Evolutionary conservation across 2,888 invertebrate species (phyloP).

Genomic region (Hecatera dysodea): DNA sequence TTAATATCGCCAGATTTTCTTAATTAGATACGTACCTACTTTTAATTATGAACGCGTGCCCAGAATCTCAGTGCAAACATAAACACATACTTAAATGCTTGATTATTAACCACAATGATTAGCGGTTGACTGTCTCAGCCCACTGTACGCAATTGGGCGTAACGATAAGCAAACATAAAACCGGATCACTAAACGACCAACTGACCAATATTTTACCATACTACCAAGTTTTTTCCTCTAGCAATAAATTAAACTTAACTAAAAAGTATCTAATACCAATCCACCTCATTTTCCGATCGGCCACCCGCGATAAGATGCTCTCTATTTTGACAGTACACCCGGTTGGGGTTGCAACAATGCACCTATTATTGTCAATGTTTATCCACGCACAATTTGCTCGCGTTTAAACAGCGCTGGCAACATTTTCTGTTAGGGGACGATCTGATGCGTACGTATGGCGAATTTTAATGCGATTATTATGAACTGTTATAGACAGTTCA

Average conservation of each 20-base stretch:
- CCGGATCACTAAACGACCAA: slow-evolving; percentile 21
- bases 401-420: slow-evolving; percentile 88
- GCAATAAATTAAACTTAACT: slow-evolving; percentile 34
- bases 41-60: slow-evolving; percentile 26
- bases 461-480: slow-evolving; percentile 79
- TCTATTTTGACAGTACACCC: slow-evolving; percentile 69
- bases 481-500: slow-evolving; percentile 59
- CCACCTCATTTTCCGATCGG: slow-evolving; percentile 71
- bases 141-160: slow-evolving; percentile 40
- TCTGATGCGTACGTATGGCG: slow-evolving; percentile 60
- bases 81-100: slow-evolving; percentile 15
- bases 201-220: slow-evolving; percentile 12
- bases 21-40: not conserved
- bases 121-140: slow-evolving; percentile 16
- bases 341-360: slow-evolving; percentile 84
- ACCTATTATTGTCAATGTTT: slow-evolving; percentile 87
- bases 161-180: slow-evolving; percentile 20
- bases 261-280: slow-evolving; percentile 62
- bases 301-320: slow-evolving; percentile 61
- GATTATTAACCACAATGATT: slow-evolving; percentile 25
- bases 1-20: not conserved
- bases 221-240: slow-evolving; percentile 15
- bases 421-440: slow-evolving; percentile 74
- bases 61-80: slow-evolving; percentile 9
- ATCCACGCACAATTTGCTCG: slow-evolving; percentile 89